Conservation (phyloP, 2,888 invertebrate species). For the Nomada flava region DNA sequence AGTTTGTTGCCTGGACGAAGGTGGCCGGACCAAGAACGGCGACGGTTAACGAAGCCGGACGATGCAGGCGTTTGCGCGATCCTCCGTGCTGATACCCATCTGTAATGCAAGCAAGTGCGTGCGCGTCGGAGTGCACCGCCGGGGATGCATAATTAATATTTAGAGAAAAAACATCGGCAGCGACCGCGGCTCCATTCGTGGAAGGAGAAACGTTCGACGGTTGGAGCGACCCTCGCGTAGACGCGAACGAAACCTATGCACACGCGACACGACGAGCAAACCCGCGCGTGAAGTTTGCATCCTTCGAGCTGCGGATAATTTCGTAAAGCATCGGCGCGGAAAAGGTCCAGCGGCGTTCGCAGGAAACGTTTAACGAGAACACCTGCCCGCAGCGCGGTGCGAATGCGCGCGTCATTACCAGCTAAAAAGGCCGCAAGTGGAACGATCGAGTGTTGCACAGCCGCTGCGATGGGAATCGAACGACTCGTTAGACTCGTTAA, state of each 20-base stretch:
- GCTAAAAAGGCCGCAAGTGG: slow-evolving; percentile 48
- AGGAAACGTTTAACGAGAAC: slow-evolving; percentile 45
- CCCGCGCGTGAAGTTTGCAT: neutral
- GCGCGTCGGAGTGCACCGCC: slow-evolving; percentile 76
- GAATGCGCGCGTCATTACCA: slow-evolving; percentile 52
- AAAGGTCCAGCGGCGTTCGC: slow-evolving; percentile 17
- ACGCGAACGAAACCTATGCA: neutral
- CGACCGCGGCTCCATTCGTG: slow-evolving; percentile 21
- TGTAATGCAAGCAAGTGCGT: slow-evolving; percentile 75
- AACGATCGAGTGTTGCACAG: slow-evolving; percentile 57
- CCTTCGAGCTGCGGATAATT: neutral
- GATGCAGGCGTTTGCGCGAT: slow-evolving; percentile 27
- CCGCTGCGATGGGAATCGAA: slow-evolving; percentile 42
- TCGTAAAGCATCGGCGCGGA: neutral
- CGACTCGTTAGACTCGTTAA: slow-evolving; percentile 62
- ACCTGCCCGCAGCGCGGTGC: slow-evolving; percentile 40
- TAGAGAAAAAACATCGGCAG: slow-evolving; percentile 75
- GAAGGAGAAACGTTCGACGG: slow-evolving; percentile 16
- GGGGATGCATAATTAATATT: slow-evolving; percentile 83
- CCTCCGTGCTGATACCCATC: slow-evolving; percentile 63
- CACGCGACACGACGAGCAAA: neutral
- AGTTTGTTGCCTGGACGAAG: slow-evolving; percentile 36
- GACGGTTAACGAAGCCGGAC: slow-evolving; percentile 37
- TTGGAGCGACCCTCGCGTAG: slow-evolving; percentile 3
- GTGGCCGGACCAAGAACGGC: slow-evolving; percentile 11